Evolutionary conservation across 2,113 vertebrate genomes (phyloP), one percentile per base, ranked within the genome.

Genomic region (Odocoileus virginianus): DNA sequence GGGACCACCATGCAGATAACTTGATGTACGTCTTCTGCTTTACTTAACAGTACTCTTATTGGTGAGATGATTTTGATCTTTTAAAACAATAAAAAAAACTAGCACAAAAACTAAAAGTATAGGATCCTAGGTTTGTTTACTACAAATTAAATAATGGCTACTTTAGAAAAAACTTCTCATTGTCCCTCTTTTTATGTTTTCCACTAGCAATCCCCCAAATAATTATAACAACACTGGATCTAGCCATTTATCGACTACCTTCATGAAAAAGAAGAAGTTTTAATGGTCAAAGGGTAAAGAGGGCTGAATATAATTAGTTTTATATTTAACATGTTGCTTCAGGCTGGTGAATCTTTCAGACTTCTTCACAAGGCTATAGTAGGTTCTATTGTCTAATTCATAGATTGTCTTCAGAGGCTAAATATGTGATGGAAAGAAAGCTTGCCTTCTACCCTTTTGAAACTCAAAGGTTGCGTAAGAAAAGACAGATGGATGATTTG

Each of bases 401-500:
- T 14, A 76, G 43, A 45, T 5, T 45, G 25, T 58, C 90, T 79
- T 91, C 21, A 57, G 58, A 92, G 40, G 82, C 19, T 45, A 91
- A 95, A 84, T 2, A 6, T 11, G 30, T 23, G 61, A 82, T 43
- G 28, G 3, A 74, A 97, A 92, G 61, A 87, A 94, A 92, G 33
- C 67, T 57, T 89, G 85, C 36, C 58, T 95, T 90, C 84, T 64
- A 74, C 47, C 47, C 90, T 87, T 97, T 90, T 83, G 89, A 95
- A 96, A 71, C 58, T 94, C 61, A 50, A 76, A 93, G 89, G 76
- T 96, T 97, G 89, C 91, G 67, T 58, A 94, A 92, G 87, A 96
- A 95, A 78, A 43, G 84, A 93, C 95, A 97, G 96, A 89, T 92
- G 94, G 95, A 76, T 88, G 88, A 67, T 92, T 90, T 91, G 50